Base-by-base conservation (phyloP, 2,797 vertebrate genomes). In the Pangasius mekongensis region DNA sequence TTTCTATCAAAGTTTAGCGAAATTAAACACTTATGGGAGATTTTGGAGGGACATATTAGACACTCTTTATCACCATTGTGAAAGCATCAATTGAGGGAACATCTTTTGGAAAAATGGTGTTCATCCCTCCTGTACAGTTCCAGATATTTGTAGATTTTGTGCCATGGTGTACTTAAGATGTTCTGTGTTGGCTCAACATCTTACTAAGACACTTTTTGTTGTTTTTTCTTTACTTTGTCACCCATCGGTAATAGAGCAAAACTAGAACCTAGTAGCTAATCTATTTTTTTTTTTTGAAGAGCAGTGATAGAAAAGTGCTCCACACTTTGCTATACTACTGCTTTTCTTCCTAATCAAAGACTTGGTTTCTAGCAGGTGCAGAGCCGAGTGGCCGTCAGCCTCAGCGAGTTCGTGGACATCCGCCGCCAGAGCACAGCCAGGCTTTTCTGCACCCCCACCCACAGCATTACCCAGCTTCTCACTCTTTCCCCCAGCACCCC, bases 361-460 rank as follows among this genome's bases (percentile, higher is more conserved):
- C 22, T 81, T 81, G 33, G 22, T 93, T 86, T 83, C 92, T 93
- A 91, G 90, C 91, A 98, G 98, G 97, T 89, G 94, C 95, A 67
- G 97, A 97, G 89, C 91, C 93, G 0, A 89, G 92, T 69, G 90
- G 96, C 13, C 96, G 96, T 36, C 94, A 95, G 64, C 52, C 71
- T 0, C 96, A 94, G 92, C 94, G 96, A 87, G 95, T 84, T 90
- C 90, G 95, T 90, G 93, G 94, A n/a, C 96, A 94, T 88, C 97
- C 91, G 84, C 95, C 93, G 89, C 89, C 95, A 56, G 97, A 98
- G 91, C 97, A 96, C 0, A 97, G 95, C 86, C 97, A 96, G 88
- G 94, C 96, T 89, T 97, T 98, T 86, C 97, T 97, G 89, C 97
- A 98, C 81, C 93, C 97, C 92, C 97, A 98, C 81, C 93, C 97